Percentiles rank a stretch among this genome's conserved stretches.
These are phyloP conservation scores for Zophobas morio DNA, from an alignment of 1,140 invertebrate species.

Conservation along the genomic window DNA sequence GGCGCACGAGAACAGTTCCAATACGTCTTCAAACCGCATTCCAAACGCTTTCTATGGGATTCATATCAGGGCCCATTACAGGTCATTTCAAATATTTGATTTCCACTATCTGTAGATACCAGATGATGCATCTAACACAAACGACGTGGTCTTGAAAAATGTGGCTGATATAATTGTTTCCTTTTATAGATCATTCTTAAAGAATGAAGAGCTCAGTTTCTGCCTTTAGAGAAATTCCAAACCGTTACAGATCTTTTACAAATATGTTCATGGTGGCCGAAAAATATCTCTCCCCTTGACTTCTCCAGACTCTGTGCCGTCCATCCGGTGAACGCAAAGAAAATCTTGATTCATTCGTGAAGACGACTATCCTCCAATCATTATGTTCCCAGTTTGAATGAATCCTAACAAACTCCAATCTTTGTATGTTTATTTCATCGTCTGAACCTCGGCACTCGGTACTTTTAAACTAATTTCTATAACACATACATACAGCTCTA, in stretches of 20 bases:
- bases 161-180: conserved; percentile 10
- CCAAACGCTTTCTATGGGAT: conserved; percentile 66
- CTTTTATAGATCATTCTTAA: neutral
- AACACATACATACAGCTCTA: neutral
- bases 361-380: no score
- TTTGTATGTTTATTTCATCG: neutral
- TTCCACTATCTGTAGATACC: conserved; percentile 53
- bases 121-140: conserved; percentile 27
- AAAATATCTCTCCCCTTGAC: conserved; percentile 5
- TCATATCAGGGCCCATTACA: conserved; percentile 63
- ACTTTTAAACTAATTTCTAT: neutral
- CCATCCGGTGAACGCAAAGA: neutral
- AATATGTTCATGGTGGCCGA: neutral
- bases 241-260: neutral
- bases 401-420: neutral
- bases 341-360: neutral
- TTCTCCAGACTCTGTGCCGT: conserved; percentile 3
- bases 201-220: neutral
- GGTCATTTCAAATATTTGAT: conserved; percentile 61
- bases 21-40: conserved; percentile 50
- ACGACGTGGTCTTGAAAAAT: conserved; percentile 9
- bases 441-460: neutral
- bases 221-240: conserved; percentile 2
- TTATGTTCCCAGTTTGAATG: neutral
- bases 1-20: neutral